Base-by-base conservation (phyloP, 2,797 vertebrate genomes). In the Onychomys torridus region DNA sequence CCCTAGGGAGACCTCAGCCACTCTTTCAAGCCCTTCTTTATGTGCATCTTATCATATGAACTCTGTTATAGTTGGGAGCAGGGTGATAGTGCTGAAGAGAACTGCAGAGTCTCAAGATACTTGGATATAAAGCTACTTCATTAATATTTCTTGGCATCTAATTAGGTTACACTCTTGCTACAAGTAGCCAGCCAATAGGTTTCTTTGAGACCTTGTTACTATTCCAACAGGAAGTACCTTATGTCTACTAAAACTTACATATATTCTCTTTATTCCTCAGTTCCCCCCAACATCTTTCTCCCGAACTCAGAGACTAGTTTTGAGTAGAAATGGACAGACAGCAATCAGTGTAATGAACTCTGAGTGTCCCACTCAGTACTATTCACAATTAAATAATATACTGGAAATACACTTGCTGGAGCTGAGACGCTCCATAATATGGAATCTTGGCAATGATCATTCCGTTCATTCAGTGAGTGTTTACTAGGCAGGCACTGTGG, bases 291-390 rank as follows among this genome's bases (percentile, higher is more conserved):
- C 40, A 43, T n/a, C 61, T 19, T n/a, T 27, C 25, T 29, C 32
- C 9, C 37, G 12, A 27, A 27, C 21, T 29, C 37, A 59, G 86
- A 93, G 37, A 82, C 46, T 40, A 93, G 52, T 11, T 91, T 43
- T 73, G 32, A 79, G 52, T 63, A 85, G 87, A 94, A 89, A 69
- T 10, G 91, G 43, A 32, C 55, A 95, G 25, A 23, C 85, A 59
- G 25, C 91, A 32, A 32, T 85, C n/a, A 76, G 23, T 77, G 57
- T 23, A 85, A 69, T 78, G 32, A 86, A 59, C 85, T 55, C 19
- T 63, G 37, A 94, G 63, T 2, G 63, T 52, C 91, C 52, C 73
- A 32, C 14, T 59, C 75, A 76, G 0, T 52, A n/a, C 43, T 14
- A 63, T 32, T 8, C 59, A 63, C 32, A 34, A 34, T 67, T 40